A percentile compares a stretch with the other conserved stretches of the same genome.
Evolutionary conservation across 2,888 invertebrate genomes (phyloP).

Genomic region (Eugnorisma glareosa): DNA sequence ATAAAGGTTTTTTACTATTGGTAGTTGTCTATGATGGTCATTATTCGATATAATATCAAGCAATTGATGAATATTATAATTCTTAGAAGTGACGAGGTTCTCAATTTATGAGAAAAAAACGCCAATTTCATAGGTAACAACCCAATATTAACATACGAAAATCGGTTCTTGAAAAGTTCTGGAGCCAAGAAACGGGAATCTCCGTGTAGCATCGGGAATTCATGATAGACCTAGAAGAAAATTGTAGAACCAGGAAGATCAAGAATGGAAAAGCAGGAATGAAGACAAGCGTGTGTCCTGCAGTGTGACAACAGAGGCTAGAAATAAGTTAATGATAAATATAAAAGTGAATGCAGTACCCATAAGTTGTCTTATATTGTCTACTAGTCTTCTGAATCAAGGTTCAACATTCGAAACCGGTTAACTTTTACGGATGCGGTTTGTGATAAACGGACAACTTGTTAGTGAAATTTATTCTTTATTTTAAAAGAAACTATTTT

Average conservation of each 20-base stretch:
- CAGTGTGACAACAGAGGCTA: background rate
- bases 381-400: constrained; percentile 15
- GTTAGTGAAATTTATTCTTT: background rate
- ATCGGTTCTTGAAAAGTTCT: background rate
- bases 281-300: background rate
- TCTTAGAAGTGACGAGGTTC: no score
- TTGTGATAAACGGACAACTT: constrained; percentile 9
- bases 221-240: background rate
- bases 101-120: no score
- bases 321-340: constrained; percentile 1
- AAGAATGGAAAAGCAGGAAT: background rate
- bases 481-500: background rate
- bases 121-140: no score
- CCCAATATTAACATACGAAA: background rate
- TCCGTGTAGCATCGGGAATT: background rate
- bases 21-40: no score
- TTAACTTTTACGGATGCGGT: constrained; percentile 15
- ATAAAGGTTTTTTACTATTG: no score
- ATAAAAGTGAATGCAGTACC: constrained; percentile 26
- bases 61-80: no score
- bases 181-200: background rate
- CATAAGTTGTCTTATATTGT: constrained; percentile 1
- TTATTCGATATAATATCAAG: no score
- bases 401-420: constrained; percentile 29
- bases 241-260: background rate